Evolutionary conservation across 2,888 invertebrate genomes (phyloP).

Genomic region (Ichneumoninae sp.): DNA sequence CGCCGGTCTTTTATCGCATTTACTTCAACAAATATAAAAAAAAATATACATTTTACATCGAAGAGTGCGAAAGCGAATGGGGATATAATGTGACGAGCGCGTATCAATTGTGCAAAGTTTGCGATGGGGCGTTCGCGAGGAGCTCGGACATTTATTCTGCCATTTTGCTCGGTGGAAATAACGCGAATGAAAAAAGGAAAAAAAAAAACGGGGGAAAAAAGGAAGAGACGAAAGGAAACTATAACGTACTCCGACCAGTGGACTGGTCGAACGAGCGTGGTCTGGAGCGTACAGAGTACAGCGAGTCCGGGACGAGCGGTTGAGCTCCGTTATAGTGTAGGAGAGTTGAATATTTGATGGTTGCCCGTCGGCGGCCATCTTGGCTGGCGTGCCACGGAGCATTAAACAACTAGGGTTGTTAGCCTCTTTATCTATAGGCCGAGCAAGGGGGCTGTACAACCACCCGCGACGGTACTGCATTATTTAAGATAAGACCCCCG

Average conservation of each 20-base stretch:
- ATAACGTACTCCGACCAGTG: slow-evolving; percentile 49
- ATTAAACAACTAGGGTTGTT: slow-evolving; percentile 81
- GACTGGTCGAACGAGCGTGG: slow-evolving; percentile 55
- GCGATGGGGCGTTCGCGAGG: slow-evolving; percentile 16
- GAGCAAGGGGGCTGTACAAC: slow-evolving; percentile 59
- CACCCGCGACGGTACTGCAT: slow-evolving; percentile 74
- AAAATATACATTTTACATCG: neutral
- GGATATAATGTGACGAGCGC: slow-evolving; percentile 19
- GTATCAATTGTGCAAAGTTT: slow-evolving; percentile 26
- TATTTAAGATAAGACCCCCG: slow-evolving; percentile 75
- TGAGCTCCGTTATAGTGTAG: slow-evolving; percentile 41
- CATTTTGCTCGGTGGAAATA: slow-evolving; percentile 56
- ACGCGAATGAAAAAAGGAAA: slow-evolving; percentile 4
- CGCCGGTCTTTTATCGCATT: neutral
- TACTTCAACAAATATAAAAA: neutral
- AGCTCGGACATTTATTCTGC: slow-evolving; percentile 29
- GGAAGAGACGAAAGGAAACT: slow-evolving; percentile 1
- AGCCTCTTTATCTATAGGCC: slow-evolving; percentile 77
- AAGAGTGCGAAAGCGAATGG: neutral
- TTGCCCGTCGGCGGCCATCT: slow-evolving; percentile 75
- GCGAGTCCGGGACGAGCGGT: neutral
- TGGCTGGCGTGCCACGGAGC: slow-evolving; percentile 76
- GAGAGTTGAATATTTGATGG: slow-evolving; percentile 78
- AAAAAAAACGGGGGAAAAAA: slow-evolving; percentile 1
- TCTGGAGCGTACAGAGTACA: slow-evolving; percentile 14